Conservation (phyloP, 2,113 vertebrate species). For the Lichenostomus cassidix region DNA sequence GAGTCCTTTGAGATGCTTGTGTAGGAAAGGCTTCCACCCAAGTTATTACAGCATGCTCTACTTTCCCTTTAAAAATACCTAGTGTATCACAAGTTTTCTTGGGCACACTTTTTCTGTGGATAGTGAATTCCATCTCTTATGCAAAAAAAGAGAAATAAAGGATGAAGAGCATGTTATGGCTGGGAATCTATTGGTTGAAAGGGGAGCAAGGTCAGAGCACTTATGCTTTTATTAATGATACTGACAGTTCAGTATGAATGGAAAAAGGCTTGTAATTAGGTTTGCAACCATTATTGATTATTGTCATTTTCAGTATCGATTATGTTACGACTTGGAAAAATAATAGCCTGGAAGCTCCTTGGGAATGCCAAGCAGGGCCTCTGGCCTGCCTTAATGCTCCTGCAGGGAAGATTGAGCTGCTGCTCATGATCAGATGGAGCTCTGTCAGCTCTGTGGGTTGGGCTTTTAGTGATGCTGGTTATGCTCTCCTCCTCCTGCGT, state of each 20-base stretch:
- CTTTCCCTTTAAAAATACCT: not conserved
- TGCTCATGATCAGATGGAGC: not conserved
- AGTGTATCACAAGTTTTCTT: not conserved
- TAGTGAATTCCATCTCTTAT: not conserved
- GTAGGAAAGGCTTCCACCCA: not conserved
- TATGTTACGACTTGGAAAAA: not conserved
- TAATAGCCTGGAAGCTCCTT: not conserved
- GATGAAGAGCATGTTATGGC: not conserved
- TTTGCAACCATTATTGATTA: constrained; percentile 15
- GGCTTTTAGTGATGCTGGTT: not conserved
- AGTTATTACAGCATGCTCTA: not conserved
- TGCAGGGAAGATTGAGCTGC: not conserved
- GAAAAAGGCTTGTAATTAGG: constrained; percentile 30
- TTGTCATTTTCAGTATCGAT: constrained; percentile 31
- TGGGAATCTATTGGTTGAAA: not conserved
- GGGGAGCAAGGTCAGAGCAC: not conserved
- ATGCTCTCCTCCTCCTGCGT: not conserved
- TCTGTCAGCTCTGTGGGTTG: not conserved
- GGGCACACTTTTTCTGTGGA: not conserved
- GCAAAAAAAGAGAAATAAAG: not conserved
- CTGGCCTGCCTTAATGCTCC: not conserved
- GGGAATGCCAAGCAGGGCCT: not conserved
- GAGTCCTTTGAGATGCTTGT: not conserved
- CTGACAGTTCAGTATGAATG: not conserved
- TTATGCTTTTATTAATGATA: constrained; percentile 41